A percentile compares a stretch with the other conserved stretches of the same genome.
Conservation (phyloP, 2,113 vertebrate species). For the Sinocyclocheilus grahami region DNA sequence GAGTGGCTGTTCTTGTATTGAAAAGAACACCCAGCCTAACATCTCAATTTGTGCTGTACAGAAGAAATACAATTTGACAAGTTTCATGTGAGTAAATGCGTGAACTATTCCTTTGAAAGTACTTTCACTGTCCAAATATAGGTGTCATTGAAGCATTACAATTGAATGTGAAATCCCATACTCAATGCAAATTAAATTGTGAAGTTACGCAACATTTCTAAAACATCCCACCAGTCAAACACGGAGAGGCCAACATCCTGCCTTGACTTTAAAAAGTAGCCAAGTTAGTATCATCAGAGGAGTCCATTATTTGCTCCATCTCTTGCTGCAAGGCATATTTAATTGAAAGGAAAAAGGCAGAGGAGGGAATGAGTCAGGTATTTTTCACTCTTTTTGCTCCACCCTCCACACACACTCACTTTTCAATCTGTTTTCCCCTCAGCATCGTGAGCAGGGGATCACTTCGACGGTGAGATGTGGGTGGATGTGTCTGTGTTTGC, state of each 20-base stretch:
- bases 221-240: slow-evolving; percentile 12
- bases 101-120: neutral
- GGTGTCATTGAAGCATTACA: slow-evolving; percentile 1
- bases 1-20: neutral
- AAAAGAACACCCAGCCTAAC: neutral
- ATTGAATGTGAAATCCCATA: neutral
- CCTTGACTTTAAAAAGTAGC: slow-evolving; percentile 42
- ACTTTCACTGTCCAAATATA: neutral
- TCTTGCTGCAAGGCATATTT: slow-evolving; percentile 36
- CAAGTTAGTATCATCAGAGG: slow-evolving; percentile 26
- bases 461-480: slow-evolving; percentile 71
- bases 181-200: neutral
- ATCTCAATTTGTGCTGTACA: neutral
- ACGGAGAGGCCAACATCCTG: slow-evolving; percentile 4
- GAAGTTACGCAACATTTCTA: neutral
- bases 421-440: slow-evolving; percentile 69
- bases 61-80: neutral
- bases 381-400: slow-evolving; percentile 59
- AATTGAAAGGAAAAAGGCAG: slow-evolving; percentile 43
- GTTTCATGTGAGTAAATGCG: neutral
- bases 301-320: slow-evolving; percentile 39
- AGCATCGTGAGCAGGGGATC: slow-evolving; percentile 71
- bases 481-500: slow-evolving; percentile 76
- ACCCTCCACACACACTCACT: slow-evolving; percentile 60
- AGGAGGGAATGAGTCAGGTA: slow-evolving; percentile 61